These are phyloP conservation scores for Alviniconcha strummeri DNA, from an alignment of 2,888 invertebrate species.

Conservation along the genomic window DNA sequence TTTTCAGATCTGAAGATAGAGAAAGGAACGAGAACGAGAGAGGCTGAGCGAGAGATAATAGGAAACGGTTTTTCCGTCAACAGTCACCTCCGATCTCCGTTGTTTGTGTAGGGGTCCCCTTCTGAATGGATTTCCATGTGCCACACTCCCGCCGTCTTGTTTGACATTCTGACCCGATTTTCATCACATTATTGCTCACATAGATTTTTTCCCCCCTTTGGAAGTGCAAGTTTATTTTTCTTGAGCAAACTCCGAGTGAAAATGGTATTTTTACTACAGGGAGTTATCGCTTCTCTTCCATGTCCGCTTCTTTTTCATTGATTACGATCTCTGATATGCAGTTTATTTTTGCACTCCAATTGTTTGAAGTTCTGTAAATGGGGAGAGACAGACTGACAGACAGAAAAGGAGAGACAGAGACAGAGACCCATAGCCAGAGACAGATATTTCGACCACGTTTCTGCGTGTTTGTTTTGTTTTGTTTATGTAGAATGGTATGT, in stretches of 20 bases:
- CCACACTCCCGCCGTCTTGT: background rate
- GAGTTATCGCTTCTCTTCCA: background rate
- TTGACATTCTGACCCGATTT: background rate
- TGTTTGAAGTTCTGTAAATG: background rate
- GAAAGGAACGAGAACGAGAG: too few relatives aligned
- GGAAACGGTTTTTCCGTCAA: background rate
- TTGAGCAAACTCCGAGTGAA: conserved; percentile 10
- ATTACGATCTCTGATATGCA: too few relatives aligned
- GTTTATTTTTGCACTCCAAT: too few relatives aligned
- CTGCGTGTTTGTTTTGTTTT: too few relatives aligned
- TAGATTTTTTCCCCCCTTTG: conserved; percentile 5
- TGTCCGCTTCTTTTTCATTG: background rate
- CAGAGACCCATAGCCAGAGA: background rate
- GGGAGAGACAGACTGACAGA: background rate
- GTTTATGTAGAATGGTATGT: too few relatives aligned
- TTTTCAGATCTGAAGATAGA: too few relatives aligned
- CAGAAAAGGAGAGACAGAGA: background rate
- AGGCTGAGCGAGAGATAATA: background rate
- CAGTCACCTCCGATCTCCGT: background rate
- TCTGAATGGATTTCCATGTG: conserved; percentile 13
- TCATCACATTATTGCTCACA: background rate
- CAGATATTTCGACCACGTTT: background rate
- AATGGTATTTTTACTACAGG: conserved; percentile 1
- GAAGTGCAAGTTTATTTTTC: conserved; percentile 7
- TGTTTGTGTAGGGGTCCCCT: background rate